Evolutionary conservation across 2,113 vertebrate species (phyloP).

Genomic region (Salvelinus sp.): DNA sequence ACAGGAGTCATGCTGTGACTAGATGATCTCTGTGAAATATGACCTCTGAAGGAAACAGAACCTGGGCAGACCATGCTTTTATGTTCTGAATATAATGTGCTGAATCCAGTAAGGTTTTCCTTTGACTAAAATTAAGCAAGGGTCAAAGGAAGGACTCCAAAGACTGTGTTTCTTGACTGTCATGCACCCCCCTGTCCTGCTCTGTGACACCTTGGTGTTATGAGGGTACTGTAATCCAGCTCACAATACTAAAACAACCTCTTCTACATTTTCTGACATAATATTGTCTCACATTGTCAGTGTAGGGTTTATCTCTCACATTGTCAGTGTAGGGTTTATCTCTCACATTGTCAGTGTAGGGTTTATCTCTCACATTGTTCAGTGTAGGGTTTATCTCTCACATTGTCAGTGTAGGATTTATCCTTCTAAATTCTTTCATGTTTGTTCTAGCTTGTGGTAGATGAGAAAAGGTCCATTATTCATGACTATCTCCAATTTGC

Average conservation of each 20-base stretch:
- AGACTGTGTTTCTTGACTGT: constrained; percentile 31
- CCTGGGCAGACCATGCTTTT: constrained; percentile 22
- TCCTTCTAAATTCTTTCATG: not conserved
- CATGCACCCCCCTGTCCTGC: constrained; percentile 29
- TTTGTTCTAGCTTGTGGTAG: not conserved
- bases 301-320: not conserved
- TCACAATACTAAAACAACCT: constrained; percentile 28
- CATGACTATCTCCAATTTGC: constrained; percentile 18
- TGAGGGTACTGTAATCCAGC: not conserved
- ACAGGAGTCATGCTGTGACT: constrained; percentile 23
- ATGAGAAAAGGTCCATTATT: not conserved
- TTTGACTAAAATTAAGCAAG: too few species aligned
- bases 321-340: not conserved
- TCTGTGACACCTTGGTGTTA: constrained; percentile 27
- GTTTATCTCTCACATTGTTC: too few species aligned
- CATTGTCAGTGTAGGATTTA: not conserved
- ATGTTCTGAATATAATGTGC: too few species aligned
- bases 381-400: not conserved
- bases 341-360: too few species aligned
- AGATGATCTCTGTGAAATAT: constrained; percentile 41
- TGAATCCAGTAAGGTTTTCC: too few species aligned
- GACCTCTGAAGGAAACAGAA: constrained; percentile 53
- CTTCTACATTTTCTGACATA: constrained; percentile 18
- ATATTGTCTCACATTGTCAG: not conserved
- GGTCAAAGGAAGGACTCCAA: too few species aligned